A percentile compares a stretch with the other conserved stretches of the same genome.
Evolutionary conservation across 53 echinoderm and acorn worm genomes (phyloP).

Genomic region (Paracentrotus lividus): DNA sequence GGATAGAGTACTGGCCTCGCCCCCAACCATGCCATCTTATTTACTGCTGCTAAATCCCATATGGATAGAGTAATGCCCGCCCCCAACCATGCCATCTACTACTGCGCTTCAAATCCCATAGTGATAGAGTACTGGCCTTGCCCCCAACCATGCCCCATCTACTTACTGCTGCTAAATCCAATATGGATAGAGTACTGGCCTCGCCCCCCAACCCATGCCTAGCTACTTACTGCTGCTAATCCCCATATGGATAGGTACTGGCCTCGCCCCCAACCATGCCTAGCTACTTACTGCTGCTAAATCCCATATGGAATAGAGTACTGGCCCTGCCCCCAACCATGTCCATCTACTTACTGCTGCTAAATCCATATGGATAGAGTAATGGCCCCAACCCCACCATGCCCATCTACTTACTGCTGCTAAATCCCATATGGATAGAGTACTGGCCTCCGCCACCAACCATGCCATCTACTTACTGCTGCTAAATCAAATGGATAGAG

Average conservation of each 20-base stretch:
- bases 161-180: too few relatives aligned
- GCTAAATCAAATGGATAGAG: too few relatives aligned
- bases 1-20: constrained; percentile 99
- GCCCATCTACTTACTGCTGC: constrained; percentile 87
- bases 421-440: constrained; percentile 98
- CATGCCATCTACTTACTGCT: too few relatives aligned
- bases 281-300: constrained; percentile 96
- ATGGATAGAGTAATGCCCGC: constrained; percentile 98
- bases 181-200: too few relatives aligned
- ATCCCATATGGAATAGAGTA: constrained; percentile 99
- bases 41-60: constrained; percentile 98
- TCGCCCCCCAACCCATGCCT: too few relatives aligned
- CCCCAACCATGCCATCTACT: too few relatives aligned
- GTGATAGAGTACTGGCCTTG: constrained; percentile 99
- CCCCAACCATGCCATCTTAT: constrained; percentile 85
- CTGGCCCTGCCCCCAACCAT: constrained; percentile 99
- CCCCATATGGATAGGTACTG: too few relatives aligned
- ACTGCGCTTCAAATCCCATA: too few relatives aligned
- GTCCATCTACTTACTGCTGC: constrained; percentile 91
- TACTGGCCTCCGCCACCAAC: constrained; percentile 99
- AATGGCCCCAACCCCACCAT: constrained; percentile 99
- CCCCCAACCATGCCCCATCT: constrained; percentile 98
- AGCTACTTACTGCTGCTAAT: too few relatives aligned
- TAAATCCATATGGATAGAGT: constrained; percentile 98
- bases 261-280: too few relatives aligned